Percentiles rank a stretch among this genome's conserved stretches.
Evolutionary conservation across 2,888 invertebrate genomes (phyloP).

Genomic region (Drymonia ruficornis): DNA sequence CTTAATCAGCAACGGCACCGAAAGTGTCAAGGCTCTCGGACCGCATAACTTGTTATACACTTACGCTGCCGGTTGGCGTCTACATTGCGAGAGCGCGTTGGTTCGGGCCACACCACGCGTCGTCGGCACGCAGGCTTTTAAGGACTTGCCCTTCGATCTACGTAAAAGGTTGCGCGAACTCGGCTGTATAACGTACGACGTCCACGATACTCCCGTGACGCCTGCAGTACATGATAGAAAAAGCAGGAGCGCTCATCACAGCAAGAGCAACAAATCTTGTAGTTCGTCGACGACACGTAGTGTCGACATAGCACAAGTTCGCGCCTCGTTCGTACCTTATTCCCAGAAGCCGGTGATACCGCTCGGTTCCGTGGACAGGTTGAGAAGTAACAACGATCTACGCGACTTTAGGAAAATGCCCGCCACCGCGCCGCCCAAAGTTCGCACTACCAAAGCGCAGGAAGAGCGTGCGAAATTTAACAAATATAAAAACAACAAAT

Average conservation of each 20-base stretch:
- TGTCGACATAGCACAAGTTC: constrained; percentile 65
- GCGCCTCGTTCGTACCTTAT: constrained; percentile 68
- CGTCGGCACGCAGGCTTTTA: constrained; percentile 61
- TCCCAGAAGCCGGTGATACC: constrained; percentile 50
- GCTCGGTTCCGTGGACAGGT: constrained; percentile 35
- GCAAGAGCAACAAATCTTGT: constrained; percentile 30
- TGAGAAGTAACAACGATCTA: constrained; percentile 42
- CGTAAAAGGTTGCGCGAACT: constrained; percentile 65
- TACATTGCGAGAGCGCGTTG: constrained; percentile 64
- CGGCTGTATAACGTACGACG: constrained; percentile 63
- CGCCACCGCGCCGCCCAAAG: constrained; percentile 48
- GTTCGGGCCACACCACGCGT: constrained; percentile 64
- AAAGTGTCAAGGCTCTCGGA: constrained; percentile 28
- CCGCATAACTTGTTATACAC: constrained; percentile 44
- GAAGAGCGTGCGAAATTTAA: constrained; percentile 73
- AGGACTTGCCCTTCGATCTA: constrained; percentile 61
- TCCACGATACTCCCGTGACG: constrained; percentile 39
- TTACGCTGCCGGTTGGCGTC: constrained; percentile 56
- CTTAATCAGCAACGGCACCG: constrained; percentile 44
- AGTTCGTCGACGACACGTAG: constrained; percentile 40
- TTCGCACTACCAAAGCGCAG: constrained; percentile 74
- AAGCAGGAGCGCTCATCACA: constrained; percentile 32
- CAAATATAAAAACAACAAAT: constrained; percentile 55
- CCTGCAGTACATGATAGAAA: constrained; percentile 43
- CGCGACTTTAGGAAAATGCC: constrained; percentile 41